These are phyloP conservation scores for Apoderus coryli DNA, from an alignment of 2,888 invertebrate genomes.

Conservation along the genomic window DNA sequence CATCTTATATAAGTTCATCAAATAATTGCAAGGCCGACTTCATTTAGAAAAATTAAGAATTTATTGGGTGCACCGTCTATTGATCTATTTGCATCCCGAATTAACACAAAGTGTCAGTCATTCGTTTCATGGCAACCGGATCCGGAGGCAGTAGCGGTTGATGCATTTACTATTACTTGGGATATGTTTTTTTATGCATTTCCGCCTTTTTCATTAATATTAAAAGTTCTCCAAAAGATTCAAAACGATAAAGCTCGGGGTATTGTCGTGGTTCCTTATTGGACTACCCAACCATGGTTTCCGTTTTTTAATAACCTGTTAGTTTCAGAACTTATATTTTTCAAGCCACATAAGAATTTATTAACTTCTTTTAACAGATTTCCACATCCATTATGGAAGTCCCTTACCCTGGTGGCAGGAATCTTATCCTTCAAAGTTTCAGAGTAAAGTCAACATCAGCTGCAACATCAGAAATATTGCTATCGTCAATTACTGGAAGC, in stretches of 20 bases:
- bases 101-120: slow-evolving; percentile 6
- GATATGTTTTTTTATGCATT: slow-evolving; percentile 8
- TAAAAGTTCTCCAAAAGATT: slow-evolving; percentile 6
- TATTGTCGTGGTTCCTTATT: slow-evolving; percentile 20
- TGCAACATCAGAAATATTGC: background rate
- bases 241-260: slow-evolving; percentile 17
- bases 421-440: background rate
- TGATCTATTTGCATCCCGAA: slow-evolving; percentile 8
- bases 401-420: background rate
- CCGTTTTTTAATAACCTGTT: slow-evolving; percentile 16
- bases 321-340: too few relatives aligned
- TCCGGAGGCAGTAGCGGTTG: slow-evolving; percentile 6
- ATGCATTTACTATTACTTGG: slow-evolving; percentile 10
- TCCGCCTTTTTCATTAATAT: slow-evolving; percentile 7
- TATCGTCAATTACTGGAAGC: background rate
- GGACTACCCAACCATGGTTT: slow-evolving; percentile 21
- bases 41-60: slow-evolving; percentile 4
- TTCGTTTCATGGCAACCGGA: slow-evolving; percentile 8
- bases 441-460: background rate
- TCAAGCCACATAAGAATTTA: too few relatives aligned
- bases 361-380: too few relatives aligned
- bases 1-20: background rate
- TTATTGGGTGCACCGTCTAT: slow-evolving; percentile 6
- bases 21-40: background rate
- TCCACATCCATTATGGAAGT: slow-evolving; percentile 1